Evolutionary conservation across 2,888 invertebrate genomes (phyloP), one percentile per base, ranked within the genome.

Genomic region (Bibio marci): DNA sequence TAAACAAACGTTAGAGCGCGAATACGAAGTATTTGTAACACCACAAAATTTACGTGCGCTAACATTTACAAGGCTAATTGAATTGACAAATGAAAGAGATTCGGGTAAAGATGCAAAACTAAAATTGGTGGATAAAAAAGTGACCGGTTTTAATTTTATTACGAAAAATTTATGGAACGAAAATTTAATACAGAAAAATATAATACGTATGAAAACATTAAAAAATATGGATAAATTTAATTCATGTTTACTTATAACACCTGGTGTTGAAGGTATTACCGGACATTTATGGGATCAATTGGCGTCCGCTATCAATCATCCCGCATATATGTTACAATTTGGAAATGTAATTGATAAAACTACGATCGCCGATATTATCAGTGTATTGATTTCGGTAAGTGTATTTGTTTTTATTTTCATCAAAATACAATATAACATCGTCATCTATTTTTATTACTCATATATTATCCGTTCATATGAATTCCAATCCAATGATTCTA

Each of bases 1-100:
- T 48, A 92, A 92, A 50, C 91, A 92, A 61, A 80, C 81, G 0
- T 59, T 92, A 2, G 91, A 92, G 57, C 67, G 87, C 49, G 85
- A 90, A 55, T 90, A 80, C 54, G 90, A 92, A 53, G 65, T 94
- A 39, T 76, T 78, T 55, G 65, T 95, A 4, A 77, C 86, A 0
- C 79, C 88, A 5, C 82, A 86, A 53, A 90, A 92, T 48, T 78
- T 92, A 42, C 70, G 90, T 38, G 71, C 72, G 2, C 61, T 91
- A 31, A 90, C 85, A 1, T 78, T 90, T 48, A 56, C 56, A 32
- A 61, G 58, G 44, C 47, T 63, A 7, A 32, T 32, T 32, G 38
- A 38, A 7, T 33, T 45, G 36, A 47, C 52, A 2, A 57, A 57
- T 5, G 46, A 52, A 1, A 49, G 46, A n/a, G 54, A 58, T 17